Evolutionary conservation across 2,797 vertebrate genomes (phyloP), one percentile per base, ranked within the genome.

Genomic region (Chelidonichthys spinosus): DNA sequence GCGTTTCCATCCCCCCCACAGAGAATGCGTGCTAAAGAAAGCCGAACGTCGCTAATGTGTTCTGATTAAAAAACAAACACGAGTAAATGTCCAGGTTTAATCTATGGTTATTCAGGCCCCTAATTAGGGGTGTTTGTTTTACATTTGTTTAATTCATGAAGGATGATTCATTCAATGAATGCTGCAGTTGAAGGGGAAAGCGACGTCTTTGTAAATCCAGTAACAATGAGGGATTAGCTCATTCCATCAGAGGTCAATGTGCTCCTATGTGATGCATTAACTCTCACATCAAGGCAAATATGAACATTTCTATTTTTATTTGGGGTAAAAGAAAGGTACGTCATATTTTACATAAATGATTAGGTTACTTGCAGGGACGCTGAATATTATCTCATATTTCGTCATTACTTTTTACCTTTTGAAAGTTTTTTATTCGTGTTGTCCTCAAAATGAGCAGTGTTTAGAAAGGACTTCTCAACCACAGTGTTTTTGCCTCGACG

Each of bases 121-220:
- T 92, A 84, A 93, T 91, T 90, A 84, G 82, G 54, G 86, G 74
- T 79, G 81, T 89, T 92, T 90, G 81, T 85, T 90, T 83, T 80
- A 65, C 66, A 81, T 83, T 83, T 85, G 85, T 89, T 87, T 92
- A 80, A 92, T 92, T 89, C 81, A 90, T 85, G 82, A 87, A 60
- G 69, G 56, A 79, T 76, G 67, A 86, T 71, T 87, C 63, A 82
- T 69, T 74, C 71, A 63, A 7, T 32, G 55, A 47, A 66, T 63
- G 76, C 63, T 72, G 11, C 18, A 53, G 62, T 67, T 68, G 52
- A 69, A 78, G 50, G 32, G 50, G 50, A 44, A 63, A 50, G 50
- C 1, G 14, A 42, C 14, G 11, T 44, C 64, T 78, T 56, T 79
- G 44, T 62, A 62, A 70, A 74, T 71, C n/a, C 50, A 36, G 39